phyloP scores from a whole-genome alignment of 2,888 invertebrate genomes.

The Loripinus fragilis region DNA sequence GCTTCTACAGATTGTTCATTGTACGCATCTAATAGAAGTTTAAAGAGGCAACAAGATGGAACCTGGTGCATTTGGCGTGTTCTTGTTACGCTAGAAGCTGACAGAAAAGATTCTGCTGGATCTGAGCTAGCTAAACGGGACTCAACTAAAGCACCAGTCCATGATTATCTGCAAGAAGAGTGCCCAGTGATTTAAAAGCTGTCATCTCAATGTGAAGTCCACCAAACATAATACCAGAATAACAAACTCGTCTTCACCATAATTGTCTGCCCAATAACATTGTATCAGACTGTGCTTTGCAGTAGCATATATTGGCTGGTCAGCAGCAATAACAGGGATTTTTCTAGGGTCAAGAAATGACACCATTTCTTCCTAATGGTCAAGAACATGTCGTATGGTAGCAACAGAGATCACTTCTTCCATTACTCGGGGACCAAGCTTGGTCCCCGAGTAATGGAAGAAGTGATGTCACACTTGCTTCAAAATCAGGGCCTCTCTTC shows the following conservation, averaged over 20 bases:
- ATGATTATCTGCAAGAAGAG: no score
- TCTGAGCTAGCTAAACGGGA: conserved; percentile 63
- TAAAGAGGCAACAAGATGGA: conserved; percentile 10
- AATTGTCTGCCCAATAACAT: neutral
- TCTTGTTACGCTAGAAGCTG: conserved; percentile 34
- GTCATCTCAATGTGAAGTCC: no score
- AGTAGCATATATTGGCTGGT: neutral
- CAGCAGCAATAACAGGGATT: neutral
- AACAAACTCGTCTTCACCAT: neutral
- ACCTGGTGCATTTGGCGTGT: conserved; percentile 60
- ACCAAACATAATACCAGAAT: neutral
- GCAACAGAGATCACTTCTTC: neutral
- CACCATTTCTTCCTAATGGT: neutral
- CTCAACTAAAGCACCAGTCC: no score
- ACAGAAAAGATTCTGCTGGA: conserved; percentile 53
- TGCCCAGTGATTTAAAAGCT: neutral
- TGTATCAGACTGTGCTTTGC: neutral
- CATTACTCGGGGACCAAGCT: neutral
- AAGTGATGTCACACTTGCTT: neutral
- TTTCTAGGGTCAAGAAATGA: neutral
- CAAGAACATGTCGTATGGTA: neutral
- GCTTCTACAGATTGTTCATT: neutral
- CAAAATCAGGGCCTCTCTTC: neutral
- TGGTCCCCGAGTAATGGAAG: neutral
- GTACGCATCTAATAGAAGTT: neutral